Evolutionary conservation across 2,113 vertebrate genomes (phyloP), one percentile per base, ranked within the genome.

Genomic region (Vombatus ursinus): DNA sequence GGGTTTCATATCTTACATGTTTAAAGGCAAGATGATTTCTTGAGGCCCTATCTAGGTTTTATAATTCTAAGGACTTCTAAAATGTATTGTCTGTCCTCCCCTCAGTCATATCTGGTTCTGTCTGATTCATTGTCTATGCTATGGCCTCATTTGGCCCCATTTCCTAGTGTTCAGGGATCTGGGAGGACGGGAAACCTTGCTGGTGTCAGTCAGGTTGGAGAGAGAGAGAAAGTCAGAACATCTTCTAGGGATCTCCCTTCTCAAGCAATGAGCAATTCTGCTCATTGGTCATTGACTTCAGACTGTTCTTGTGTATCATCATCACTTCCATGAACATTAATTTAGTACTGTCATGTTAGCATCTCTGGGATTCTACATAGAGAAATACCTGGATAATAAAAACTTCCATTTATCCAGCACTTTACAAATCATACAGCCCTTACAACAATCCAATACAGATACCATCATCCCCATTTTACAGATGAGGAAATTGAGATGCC

Each of bases 31-130:
- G 28, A 53, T 61, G 44, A 26, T 24, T 44, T 95, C 61, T 54
- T 61, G 68, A 50, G 50, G 47, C 93, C 92, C 2, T 49, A 68
- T 52, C 44, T 93, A 90, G 77, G 3, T 52, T 93, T 50, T 61
- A 91, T 44, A 61, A 44, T 93, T 96, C 89, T 96, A 47, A 96
- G 44, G 95, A 94, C 25, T 51, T 51, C 84, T 48, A 93, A 94
- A 93, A 89, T 77, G 1, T 68, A 12, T 37, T 37, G 12, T 16
- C 57, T 68, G 57, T 68, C 31, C 57, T 68, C 31, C 26, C 54
- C 31, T 37, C 11, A 68, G 31, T 37, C 31, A 68, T 68, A 68
- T 37, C 61, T 9, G 1, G 12, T 37, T 68, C 31, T 37, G 31
- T 37, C 31, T 37, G 31, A 68, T 68, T 0, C 31, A 68, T 37